A percentile compares a stretch with the other conserved stretches of the same genome.
Conservation (phyloP, 2,888 invertebrate genomes). For the Furcula furcula region DNA sequence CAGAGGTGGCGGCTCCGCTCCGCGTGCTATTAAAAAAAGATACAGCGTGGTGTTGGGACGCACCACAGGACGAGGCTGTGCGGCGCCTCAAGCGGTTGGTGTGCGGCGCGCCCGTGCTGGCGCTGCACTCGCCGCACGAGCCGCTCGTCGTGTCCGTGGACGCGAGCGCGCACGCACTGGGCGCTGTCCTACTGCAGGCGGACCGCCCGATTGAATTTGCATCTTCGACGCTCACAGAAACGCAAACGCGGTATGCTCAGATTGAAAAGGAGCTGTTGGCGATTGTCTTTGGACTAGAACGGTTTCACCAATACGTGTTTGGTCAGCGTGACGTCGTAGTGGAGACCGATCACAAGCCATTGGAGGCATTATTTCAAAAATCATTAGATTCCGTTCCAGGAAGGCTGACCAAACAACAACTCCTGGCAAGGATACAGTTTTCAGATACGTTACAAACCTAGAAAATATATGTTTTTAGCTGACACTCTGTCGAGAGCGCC, state of each 20-base stretch:
- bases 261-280: slow-evolving; percentile 36
- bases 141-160: slow-evolving; percentile 23
- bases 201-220: slow-evolving; percentile 16
- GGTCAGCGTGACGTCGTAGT: slow-evolving; percentile 20
- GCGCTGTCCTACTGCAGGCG: slow-evolving; percentile 22
- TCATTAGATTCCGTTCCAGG: slow-evolving; percentile 18
- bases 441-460: slow-evolving; percentile 21
- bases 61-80: slow-evolving; percentile 1
- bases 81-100: slow-evolving; percentile 6
- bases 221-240: slow-evolving; percentile 15
- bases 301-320: slow-evolving; percentile 31
- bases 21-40: slow-evolving; percentile 18
- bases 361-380: slow-evolving; percentile 29
- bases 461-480: slow-evolving; percentile 31
- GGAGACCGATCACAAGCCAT: slow-evolving; percentile 33
- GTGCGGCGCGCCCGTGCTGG: slow-evolving; percentile 7
- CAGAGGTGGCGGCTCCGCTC: slow-evolving; percentile 9
- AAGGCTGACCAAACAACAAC: slow-evolving; percentile 7
- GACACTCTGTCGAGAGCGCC: slow-evolving; percentile 28
- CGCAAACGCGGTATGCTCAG: slow-evolving; percentile 25
- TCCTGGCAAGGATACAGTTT: slow-evolving; percentile 25
- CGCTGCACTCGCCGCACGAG: slow-evolving; percentile 3
- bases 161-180: slow-evolving; percentile 16
- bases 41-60: slow-evolving; percentile 19
- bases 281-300: slow-evolving; percentile 27